A percentile compares a stretch with the other conserved stretches of the same genome.
Conservation (phyloP, 1,140 invertebrate genomes). For the Acromyrmex echinatior region DNA sequence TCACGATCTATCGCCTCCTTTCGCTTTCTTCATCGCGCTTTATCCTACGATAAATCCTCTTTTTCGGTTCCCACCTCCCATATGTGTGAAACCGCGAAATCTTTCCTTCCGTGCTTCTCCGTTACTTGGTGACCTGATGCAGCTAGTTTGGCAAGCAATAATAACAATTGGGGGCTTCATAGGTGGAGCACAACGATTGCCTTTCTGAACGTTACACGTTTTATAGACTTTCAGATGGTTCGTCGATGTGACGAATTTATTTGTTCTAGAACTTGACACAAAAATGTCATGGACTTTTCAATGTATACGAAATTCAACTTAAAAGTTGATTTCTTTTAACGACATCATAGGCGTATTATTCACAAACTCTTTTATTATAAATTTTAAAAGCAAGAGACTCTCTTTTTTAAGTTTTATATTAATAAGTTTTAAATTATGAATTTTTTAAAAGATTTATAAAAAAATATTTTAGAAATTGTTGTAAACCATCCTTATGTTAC, state of each 20-base stretch:
- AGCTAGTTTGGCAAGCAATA: conserved; percentile 24
- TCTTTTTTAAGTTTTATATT: not conserved
- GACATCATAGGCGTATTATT: not conserved
- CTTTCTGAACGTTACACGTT: not conserved
- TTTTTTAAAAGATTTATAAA: not conserved
- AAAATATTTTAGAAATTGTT: not conserved
- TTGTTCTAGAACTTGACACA: not conserved
- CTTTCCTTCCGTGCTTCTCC: conserved; percentile 24
- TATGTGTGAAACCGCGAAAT: not conserved
- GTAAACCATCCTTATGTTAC: not conserved
- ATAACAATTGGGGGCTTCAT: not conserved
- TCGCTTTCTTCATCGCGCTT: conserved; percentile 16
- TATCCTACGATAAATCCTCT: not conserved
- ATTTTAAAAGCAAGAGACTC: not conserved
- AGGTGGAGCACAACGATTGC: not conserved
- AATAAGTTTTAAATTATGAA: not conserved
- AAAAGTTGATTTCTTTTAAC: not conserved
- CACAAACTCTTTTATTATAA: not conserved
- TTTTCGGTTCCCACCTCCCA: conserved; percentile 13
- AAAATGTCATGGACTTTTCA: not conserved
- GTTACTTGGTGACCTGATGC: conserved; percentile 3
- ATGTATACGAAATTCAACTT: not conserved
- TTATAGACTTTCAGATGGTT: not conserved
- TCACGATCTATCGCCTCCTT: conserved; percentile 73
- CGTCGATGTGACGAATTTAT: not conserved